A percentile compares a stretch with the other conserved stretches of the same genome.
These are phyloP conservation scores for Synanthedon vespiformis DNA, from an alignment of 2,888 invertebrate genomes.

Conservation along the genomic window DNA sequence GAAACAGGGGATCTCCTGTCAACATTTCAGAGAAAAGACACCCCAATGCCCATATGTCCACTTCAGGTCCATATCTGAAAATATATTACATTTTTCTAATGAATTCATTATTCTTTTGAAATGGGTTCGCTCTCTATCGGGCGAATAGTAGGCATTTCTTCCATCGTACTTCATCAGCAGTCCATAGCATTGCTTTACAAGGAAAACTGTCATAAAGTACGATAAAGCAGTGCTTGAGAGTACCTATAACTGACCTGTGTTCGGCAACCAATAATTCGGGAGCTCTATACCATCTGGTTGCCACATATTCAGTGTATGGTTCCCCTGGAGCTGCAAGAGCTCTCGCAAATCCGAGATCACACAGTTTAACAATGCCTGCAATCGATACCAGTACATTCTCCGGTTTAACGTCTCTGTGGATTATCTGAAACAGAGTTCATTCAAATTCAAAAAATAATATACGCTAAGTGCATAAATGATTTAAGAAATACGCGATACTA, in stretches of 20 bases:
- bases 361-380: constrained; percentile 86
- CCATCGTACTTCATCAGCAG: too few species aligned
- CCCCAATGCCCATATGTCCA: constrained; percentile 91
- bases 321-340: constrained; percentile 78
- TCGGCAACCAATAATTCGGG: constrained; percentile 89
- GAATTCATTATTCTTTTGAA: too few species aligned
- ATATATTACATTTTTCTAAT: too few species aligned
- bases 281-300: constrained; percentile 90
- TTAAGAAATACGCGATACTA: too few species aligned
- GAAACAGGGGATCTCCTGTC: constrained; percentile 87
- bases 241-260: constrained; percentile 58
- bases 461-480: too few species aligned
- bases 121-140: too few species aligned
- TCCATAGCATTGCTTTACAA: too few species aligned
- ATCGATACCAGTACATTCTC: constrained; percentile 88
- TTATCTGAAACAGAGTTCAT: constrained; percentile 67
- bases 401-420: constrained; percentile 90
- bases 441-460: too few species aligned
- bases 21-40: constrained; percentile 88
- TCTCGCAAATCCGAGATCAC: constrained; percentile 91
- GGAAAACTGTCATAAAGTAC: too few species aligned
- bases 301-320: constrained; percentile 90
- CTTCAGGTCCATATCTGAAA: constrained; percentile 74
- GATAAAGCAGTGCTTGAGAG: too few species aligned
- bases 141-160: too few species aligned